Conservation (phyloP, 1,140 invertebrate genomes). For the Drosophila nebulosa region DNA sequence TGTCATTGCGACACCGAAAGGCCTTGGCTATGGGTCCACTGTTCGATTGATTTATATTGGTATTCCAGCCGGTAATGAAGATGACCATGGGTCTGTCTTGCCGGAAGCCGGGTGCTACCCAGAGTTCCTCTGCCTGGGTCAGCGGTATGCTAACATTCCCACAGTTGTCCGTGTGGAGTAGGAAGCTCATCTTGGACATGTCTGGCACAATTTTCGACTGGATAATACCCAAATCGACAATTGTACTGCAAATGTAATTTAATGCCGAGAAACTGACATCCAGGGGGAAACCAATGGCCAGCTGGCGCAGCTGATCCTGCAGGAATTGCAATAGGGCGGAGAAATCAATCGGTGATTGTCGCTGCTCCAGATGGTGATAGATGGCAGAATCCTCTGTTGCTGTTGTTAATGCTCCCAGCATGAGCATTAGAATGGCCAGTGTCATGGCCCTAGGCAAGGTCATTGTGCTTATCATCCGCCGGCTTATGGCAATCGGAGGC, state of each 20-base stretch:
- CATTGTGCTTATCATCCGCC: background rate
- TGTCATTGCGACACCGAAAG: conserved; percentile 39
- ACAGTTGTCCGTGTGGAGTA: conserved; percentile 26
- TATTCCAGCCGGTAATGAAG: conserved; percentile 45
- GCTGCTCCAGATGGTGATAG: background rate
- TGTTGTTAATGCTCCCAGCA: too few species aligned
- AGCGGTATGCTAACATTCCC: conserved; percentile 32
- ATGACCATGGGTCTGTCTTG: conserved; percentile 15
- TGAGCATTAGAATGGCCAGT: background rate
- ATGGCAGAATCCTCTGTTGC: too few species aligned
- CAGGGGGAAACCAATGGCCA: conserved; percentile 13
- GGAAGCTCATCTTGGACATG: conserved; percentile 23
- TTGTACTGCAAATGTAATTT: conserved; percentile 20
- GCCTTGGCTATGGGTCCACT: conserved; percentile 41
- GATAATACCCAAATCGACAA: conserved; percentile 22
- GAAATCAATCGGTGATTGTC: background rate
- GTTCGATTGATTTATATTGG: conserved; percentile 25
- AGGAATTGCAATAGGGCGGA: background rate
- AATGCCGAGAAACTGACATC: conserved; percentile 27
- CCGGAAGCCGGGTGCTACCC: conserved; percentile 15
- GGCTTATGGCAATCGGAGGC: background rate
- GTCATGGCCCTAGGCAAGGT: background rate
- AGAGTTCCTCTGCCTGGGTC: conserved; percentile 3
- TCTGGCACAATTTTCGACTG: conserved; percentile 20
- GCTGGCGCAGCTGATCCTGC: conserved; percentile 21